Evolutionary conservation across 2,888 invertebrate genomes (phyloP).

Genomic region (Molorchus minor): DNA sequence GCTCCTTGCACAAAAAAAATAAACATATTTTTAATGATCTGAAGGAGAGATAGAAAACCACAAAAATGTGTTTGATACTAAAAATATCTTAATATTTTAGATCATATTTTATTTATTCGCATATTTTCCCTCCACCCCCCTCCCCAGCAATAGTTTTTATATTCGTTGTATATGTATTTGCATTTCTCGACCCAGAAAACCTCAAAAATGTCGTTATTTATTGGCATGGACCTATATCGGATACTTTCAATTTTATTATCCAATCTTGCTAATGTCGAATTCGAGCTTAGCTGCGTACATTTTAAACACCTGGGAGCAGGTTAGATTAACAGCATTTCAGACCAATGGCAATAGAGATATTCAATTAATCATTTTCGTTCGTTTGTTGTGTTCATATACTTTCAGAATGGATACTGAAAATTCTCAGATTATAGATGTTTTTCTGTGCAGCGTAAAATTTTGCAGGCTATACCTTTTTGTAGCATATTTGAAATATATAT

Average conservation of each 20-base stretch:
- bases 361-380: constrained; percentile 37
- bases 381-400: constrained; percentile 25
- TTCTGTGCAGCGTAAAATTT: not conserved
- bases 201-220: too few relatives aligned
- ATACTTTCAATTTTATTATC: not conserved
- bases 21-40: too few relatives aligned
- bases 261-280: not conserved
- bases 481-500: constrained; percentile 20
- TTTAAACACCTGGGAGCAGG: constrained; percentile 35
- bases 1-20: too few relatives aligned
- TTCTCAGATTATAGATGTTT: constrained; percentile 8
- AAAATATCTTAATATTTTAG: too few relatives aligned
- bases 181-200: too few relatives aligned
- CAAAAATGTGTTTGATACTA: too few relatives aligned
- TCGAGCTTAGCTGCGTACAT: constrained; percentile 34
- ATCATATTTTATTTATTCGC: too few relatives aligned
- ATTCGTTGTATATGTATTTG: too few relatives aligned
- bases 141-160: too few relatives aligned
- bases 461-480: constrained; percentile 20
- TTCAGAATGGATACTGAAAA: not conserved
- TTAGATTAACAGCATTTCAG: constrained; percentile 34
- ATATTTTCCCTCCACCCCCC: too few relatives aligned
- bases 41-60: too few relatives aligned
- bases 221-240: too few relatives aligned
- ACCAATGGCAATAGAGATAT: constrained; percentile 38